Conservation (phyloP, 1,140 invertebrate genomes). For the Eupristina koningsbergeri region DNA sequence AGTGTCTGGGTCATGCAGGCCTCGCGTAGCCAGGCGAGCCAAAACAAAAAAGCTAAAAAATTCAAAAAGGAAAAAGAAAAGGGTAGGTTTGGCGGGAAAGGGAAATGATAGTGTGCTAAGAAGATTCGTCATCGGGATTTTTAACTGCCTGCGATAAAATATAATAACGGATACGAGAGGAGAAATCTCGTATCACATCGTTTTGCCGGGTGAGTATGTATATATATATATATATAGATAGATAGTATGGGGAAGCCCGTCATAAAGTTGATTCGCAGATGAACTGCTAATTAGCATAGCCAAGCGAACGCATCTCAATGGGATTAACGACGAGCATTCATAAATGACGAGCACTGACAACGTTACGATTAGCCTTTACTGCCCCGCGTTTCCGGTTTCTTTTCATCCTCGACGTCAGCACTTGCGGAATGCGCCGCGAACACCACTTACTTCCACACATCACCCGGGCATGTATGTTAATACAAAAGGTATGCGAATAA, state of each 20-base stretch:
- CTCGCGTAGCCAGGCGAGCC: background rate
- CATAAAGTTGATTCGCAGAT: no score
- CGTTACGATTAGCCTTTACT: slow-evolving; percentile 45
- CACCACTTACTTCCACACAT: background rate
- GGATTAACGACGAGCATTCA: slow-evolving; percentile 38
- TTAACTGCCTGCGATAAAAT: slow-evolving; percentile 19
- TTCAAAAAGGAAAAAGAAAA: background rate
- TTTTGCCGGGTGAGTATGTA: slow-evolving; percentile 1
- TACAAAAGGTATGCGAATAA: slow-evolving; percentile 10
- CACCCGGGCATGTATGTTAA: background rate
- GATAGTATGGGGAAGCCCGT: no score
- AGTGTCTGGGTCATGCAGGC: no score
- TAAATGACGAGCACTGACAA: slow-evolving; percentile 39
- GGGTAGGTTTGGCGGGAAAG: background rate
- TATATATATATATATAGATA: no score
- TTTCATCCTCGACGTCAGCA: slow-evolving; percentile 6
- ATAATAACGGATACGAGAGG: background rate
- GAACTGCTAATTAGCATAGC: slow-evolving; percentile 48
- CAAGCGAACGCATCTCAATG: slow-evolving; percentile 11
- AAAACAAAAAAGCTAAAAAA: slow-evolving; percentile 10
- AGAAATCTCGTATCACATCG: slow-evolving; percentile 32
- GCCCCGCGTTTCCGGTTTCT: slow-evolving; percentile 22
- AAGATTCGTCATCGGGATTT: slow-evolving; percentile 18
- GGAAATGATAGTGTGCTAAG: slow-evolving; percentile 19
- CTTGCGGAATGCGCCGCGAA: background rate